Base-by-base conservation (phyloP, 2,113 vertebrate genomes). In the Chrysochloris asiatica region DNA sequence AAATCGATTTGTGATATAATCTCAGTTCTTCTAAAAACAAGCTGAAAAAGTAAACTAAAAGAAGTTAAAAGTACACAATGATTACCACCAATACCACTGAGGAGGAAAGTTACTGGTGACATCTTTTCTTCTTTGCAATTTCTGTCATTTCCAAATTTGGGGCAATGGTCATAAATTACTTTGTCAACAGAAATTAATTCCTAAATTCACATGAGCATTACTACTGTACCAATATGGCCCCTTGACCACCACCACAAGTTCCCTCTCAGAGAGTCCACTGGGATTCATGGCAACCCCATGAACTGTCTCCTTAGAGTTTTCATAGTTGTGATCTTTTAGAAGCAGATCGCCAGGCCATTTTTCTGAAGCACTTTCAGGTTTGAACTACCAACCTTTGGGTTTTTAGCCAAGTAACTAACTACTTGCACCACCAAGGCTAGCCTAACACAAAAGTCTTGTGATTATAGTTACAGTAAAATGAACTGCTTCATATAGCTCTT, bases 201-300 rank as follows among this genome's bases (percentile, higher is more conserved):
- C n/a, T 71, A 83, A 88, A 87, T 67, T 93, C 71, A 92, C 11
- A 91, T 81, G 85, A 90, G 90, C 2, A 79, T n/a, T n/a, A n/a
- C n/a, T n/a, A n/a, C n/a, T n/a, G n/a, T n/a, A n/a, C n/a, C n/a
- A n/a, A n/a, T 22, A 83, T 83, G 79, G 71, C 28, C 86, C 36
- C 30, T 89, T 10, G 48, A 80, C 33, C 63, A 67, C 33, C 33
- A 67, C 56, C 56, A 59, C 56, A n/a, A n/a, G n/a, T n/a, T 28
- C 6, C 22, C 56, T 26, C 4, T 26, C 13, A 36, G 14, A 6
- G 16, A 67, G 16, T 36, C 33, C 4, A 67, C 36, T n/a, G 33
- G 2, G 30, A 33, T 30, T 33, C 28, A 12, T 33, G 61, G 61
- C 33, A 36, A 13, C 33, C 63, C 33, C 61, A n/a, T n/a, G 33